A percentile compares a stretch with the other conserved stretches of the same genome.
These are phyloP conservation scores for Xenentodon cancila DNA, from an alignment of 2,797 vertebrate genomes.

Conservation along the genomic window DNA sequence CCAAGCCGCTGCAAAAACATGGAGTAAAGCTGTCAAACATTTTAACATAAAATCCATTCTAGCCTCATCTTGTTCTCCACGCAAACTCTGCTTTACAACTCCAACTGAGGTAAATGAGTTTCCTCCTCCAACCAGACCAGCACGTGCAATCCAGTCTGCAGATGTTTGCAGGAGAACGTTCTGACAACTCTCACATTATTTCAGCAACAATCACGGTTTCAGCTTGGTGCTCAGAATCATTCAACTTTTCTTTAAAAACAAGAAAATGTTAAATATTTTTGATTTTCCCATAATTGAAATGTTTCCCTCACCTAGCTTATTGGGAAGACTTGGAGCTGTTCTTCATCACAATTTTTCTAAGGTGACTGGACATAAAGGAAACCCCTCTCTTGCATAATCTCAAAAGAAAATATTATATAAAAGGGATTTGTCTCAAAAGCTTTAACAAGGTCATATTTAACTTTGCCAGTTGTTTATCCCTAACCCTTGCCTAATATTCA, in stretches of 20 bases:
- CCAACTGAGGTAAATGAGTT: conserved; percentile 7
- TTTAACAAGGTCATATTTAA: no score
- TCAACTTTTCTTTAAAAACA: not conserved
- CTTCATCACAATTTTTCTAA: not conserved
- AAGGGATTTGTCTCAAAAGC: no score
- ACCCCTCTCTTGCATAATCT: no score
- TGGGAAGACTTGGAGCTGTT: conserved; percentile 1
- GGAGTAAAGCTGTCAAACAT: not conserved
- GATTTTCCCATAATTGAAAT: not conserved
- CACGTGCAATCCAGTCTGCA: conserved; percentile 3
- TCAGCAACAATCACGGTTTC: not conserved
- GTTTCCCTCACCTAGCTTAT: no score
- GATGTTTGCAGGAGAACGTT: not conserved
- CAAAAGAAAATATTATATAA: no score
- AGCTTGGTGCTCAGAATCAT: not conserved
- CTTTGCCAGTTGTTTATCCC: no score
- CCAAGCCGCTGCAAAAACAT: conserved; percentile 26
- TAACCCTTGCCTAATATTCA: no score
- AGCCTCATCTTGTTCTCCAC: conserved; percentile 17
- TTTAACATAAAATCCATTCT: conserved; percentile 35
- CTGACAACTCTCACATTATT: conserved; percentile 5
- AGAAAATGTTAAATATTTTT: not conserved
- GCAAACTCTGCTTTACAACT: not conserved
- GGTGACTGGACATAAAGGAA: no score
- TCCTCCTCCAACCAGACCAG: conserved; percentile 29